Evolutionary conservation across 1,140 invertebrate genomes (phyloP), one percentile per base, ranked within the genome.

Genomic region (Chelonus insularis): DNA sequence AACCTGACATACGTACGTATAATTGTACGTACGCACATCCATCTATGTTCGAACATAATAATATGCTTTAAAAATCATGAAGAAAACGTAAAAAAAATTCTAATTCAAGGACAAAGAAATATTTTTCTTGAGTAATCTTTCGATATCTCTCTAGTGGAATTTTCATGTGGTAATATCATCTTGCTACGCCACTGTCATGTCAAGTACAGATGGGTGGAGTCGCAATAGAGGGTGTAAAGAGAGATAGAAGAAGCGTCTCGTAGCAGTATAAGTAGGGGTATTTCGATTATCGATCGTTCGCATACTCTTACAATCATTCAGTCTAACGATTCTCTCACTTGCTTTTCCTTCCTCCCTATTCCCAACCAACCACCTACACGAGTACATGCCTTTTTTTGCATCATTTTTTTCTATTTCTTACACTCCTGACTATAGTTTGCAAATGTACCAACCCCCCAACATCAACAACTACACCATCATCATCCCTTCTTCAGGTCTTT

Each of bases 211-310:
- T 34, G 52, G 52, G 52, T 55, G 52, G 52, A 18, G 52, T 55
- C 52, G 29, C 34, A 16, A 29, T 18, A 16, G 50, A 55, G 41
- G 59, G 37, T 60, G 63, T 61, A 36, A 61, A 65, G 63, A 60
- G 60, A 45, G 63, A 60, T 60, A 60, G 48, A 34, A 32, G 39
- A 29, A 59, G 60, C 61, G 64, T 47, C 62, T 57, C 56, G 43
- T 48, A 55, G 51, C 55, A 57, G 57, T 47, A 59, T 39, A 34
- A 43, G 57, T 63, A 62, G 59, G 62, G 65, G 59, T 62, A 66
- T 71, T 72, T 72, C 68, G 74, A 78, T 78, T 81, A 81, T 81
- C 78, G 79, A 81, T 81, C 71, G 50, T 58, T 76, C 72, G 66
- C 67, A 63, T 66, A 62, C 68, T 68, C 72, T 72, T 69, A 61